Percentiles rank a stretch among this genome's conserved stretches.
These are phyloP conservation scores for Stegodyphus dumicola DNA, from an alignment of 1,140 invertebrate species.

Conservation along the genomic window DNA sequence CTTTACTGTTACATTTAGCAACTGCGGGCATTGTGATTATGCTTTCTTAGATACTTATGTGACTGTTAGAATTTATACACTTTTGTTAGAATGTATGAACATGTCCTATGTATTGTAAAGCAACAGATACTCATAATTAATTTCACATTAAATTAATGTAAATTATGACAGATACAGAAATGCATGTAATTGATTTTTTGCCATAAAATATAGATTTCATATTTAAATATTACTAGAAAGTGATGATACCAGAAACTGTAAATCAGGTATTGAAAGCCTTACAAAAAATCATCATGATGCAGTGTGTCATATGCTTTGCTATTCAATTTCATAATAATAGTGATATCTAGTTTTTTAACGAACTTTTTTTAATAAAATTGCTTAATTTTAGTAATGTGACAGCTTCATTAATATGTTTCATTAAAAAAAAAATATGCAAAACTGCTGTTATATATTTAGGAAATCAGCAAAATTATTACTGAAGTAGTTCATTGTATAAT, in stretches of 20 bases:
- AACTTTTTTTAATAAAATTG: not conserved
- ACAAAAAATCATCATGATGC: no score
- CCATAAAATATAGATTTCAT: not conserved
- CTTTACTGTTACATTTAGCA: constrained; percentile 10
- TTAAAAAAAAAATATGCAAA: not conserved
- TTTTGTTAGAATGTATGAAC: not conserved
- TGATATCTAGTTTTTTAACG: no score
- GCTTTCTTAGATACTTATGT: not conserved
- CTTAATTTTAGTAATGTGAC: not conserved
- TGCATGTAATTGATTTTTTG: not conserved
- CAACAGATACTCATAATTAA: not conserved
- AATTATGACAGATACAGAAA: not conserved
- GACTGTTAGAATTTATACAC: no score
- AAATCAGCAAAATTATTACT: not conserved
- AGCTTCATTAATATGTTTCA: not conserved
- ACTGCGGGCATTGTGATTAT: not conserved
- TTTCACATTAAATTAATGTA: not conserved
- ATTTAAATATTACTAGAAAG: no score
- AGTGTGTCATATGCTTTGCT: no score
- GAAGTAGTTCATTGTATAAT: not conserved
- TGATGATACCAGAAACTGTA: no score
- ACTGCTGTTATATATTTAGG: not conserved
- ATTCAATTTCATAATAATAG: no score
- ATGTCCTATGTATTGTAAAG: not conserved
- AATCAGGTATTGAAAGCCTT: no score